Conservation (phyloP, 2,797 vertebrate genomes). For the Diglossa cyanea region DNA sequence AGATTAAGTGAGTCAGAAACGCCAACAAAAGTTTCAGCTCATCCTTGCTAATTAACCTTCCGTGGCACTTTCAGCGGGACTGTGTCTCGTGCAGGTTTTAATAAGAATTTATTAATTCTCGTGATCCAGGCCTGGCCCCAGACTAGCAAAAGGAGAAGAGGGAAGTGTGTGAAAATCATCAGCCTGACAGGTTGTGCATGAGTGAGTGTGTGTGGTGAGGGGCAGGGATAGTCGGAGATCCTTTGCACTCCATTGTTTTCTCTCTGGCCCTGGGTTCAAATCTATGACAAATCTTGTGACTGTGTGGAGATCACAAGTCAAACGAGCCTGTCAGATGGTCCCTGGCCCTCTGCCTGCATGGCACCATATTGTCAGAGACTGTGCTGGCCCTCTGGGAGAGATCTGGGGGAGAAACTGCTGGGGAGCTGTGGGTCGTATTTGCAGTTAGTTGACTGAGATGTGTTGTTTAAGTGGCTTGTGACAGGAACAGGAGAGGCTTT, state of each 20-base stretch:
- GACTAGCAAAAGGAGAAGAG: constrained; percentile 65
- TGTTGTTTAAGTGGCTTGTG: constrained; percentile 6
- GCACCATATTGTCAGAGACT: constrained; percentile 9
- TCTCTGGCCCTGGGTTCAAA: background rate
- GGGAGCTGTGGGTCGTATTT: background rate
- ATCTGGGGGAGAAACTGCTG: background rate
- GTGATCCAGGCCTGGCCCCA: constrained; percentile 65
- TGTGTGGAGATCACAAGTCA: constrained; percentile 25
- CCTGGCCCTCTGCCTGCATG: constrained; percentile 40
- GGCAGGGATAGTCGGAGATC: background rate
- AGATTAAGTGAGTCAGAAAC: constrained; percentile 90
- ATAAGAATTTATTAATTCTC: constrained; percentile 74
- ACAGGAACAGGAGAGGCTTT: background rate
- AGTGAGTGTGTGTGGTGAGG: background rate
- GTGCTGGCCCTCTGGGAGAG: background rate
- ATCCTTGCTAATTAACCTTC: constrained; percentile 77
- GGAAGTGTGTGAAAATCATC: constrained; percentile 34
- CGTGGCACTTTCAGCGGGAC: constrained; percentile 58
- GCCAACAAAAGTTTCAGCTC: constrained; percentile 62
- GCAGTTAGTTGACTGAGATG: background rate
- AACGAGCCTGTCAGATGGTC: constrained; percentile 42
- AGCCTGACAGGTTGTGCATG: constrained; percentile 26
- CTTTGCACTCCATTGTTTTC: background rate
- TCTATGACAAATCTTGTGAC: background rate
- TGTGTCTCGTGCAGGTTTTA: constrained; percentile 67